These are phyloP conservation scores for Andrena fulva DNA, from an alignment of 2,888 invertebrate genomes.

Conservation along the genomic window DNA sequence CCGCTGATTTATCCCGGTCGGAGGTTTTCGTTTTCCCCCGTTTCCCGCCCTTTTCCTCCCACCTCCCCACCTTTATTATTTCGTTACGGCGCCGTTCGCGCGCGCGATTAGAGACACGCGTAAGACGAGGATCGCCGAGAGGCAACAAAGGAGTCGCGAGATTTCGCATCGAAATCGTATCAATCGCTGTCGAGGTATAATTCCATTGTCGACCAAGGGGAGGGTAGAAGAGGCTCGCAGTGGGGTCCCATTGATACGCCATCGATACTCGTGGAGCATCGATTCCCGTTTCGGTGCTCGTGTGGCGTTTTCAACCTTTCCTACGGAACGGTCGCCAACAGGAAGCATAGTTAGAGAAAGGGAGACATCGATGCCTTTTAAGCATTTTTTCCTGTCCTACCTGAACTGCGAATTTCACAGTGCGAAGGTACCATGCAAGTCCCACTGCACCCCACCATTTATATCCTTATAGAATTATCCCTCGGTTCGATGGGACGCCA, in stretches of 20 bases:
- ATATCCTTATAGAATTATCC: background rate
- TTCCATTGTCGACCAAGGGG: conserved; percentile 53
- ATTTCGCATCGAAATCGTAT: conserved; percentile 76
- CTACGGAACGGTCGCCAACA: conserved; percentile 54
- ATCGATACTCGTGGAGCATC: conserved; percentile 67
- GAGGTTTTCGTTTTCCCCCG: conserved; percentile 50
- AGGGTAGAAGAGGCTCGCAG: conserved; percentile 53
- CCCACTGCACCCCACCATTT: background rate
- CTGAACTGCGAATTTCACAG: background rate
- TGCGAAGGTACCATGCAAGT: background rate
- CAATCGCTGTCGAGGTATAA: conserved; percentile 81
- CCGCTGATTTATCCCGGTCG: conserved; percentile 55
- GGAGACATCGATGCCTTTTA: conserved; percentile 53
- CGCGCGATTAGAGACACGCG: conserved; percentile 38
- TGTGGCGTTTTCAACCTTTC: conserved; percentile 36
- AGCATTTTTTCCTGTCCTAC: conserved; percentile 35
- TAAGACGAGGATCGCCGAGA: conserved; percentile 47
- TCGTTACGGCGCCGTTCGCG: conserved; percentile 46
- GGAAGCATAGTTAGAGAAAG: conserved; percentile 37
- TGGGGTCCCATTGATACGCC: conserved; percentile 67
- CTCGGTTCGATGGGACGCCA: background rate
- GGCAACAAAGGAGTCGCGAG: conserved; percentile 67
- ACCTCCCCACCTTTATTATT: conserved; percentile 54
- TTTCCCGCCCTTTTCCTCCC: conserved; percentile 37
- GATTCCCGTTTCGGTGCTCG: conserved; percentile 44